Evolutionary conservation across 2,113 vertebrate species (phyloP).

Genomic region (Anhinga rufa): DNA sequence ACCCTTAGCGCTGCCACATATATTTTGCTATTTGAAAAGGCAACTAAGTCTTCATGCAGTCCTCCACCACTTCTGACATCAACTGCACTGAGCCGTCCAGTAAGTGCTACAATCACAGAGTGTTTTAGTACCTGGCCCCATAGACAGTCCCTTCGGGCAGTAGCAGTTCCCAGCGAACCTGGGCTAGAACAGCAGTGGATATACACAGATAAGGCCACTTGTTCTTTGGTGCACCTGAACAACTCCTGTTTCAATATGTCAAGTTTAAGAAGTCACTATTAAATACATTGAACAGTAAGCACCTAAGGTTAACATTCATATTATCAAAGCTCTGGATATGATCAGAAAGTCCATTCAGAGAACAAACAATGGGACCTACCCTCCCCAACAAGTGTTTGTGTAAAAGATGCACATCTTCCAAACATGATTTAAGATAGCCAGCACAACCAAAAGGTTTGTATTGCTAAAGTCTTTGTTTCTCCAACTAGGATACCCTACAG

Average conservation of each 20-base stretch:
- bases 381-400: not conserved
- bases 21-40: not conserved
- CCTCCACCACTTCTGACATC: not conserved
- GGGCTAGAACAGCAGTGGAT: not conserved
- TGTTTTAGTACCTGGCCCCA: not conserved
- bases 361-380: not conserved
- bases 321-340: not conserved
- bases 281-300: not conserved
- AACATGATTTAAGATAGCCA: not conserved
- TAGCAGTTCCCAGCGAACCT: not conserved
- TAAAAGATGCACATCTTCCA: not conserved
- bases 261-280: not conserved
- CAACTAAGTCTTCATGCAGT: not conserved
- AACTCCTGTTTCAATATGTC: not conserved
- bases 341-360: not conserved
- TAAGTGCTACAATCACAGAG: not conserved
- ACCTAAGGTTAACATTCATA: not conserved
- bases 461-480: not conserved
- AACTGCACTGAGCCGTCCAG: not conserved
- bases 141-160: not conserved
- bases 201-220: conserved; percentile 1
- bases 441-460: not conserved
- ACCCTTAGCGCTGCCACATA: not conserved
- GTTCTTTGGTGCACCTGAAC: conserved; percentile 39
- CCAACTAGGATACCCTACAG: not conserved